Percentiles rank a stretch among this genome's conserved stretches.
These are phyloP conservation scores for Decapterus maruadsi DNA, from an alignment of 2,797 vertebrate species.

Conservation along the genomic window DNA sequence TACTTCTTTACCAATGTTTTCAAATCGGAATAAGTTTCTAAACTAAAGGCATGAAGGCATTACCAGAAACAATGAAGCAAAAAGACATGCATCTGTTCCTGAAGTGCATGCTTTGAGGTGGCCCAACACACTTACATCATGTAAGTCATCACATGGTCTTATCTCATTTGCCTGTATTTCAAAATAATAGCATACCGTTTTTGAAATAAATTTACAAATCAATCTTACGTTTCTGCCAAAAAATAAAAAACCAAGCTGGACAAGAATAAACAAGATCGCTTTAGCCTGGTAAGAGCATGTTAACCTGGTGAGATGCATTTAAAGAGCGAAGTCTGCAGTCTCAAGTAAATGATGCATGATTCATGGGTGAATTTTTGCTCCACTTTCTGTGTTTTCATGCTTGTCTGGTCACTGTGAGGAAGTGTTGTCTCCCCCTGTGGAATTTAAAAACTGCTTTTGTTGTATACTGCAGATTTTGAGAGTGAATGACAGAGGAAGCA, in stretches of 20 bases:
- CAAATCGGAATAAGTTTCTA: too few relatives aligned
- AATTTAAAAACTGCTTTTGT: slow-evolving; percentile 45
- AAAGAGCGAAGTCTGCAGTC: background rate
- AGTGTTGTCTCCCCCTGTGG: slow-evolving; percentile 18
- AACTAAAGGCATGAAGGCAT: too few relatives aligned
- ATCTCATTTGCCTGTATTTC: background rate
- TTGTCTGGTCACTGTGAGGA: slow-evolving; percentile 33
- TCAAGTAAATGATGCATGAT: slow-evolving; percentile 9
- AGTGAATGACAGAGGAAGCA: slow-evolving; percentile 22
- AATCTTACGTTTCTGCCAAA: background rate
- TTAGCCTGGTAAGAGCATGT: background rate
- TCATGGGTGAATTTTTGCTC: slow-evolving; percentile 17
- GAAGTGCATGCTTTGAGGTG: background rate
- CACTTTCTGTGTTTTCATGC: slow-evolving; percentile 33
- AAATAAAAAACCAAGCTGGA: background rate
- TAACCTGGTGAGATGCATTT: background rate
- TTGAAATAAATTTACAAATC: background rate
- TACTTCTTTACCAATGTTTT: too few relatives aligned
- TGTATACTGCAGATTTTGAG: slow-evolving; percentile 21
- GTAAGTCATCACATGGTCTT: background rate
- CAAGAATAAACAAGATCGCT: background rate
- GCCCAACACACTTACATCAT: background rate
- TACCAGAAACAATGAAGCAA: background rate
- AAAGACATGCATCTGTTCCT: background rate
- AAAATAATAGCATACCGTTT: background rate